Conservation (phyloP, 2,113 vertebrate species). For the Corythaixoides concolor region DNA sequence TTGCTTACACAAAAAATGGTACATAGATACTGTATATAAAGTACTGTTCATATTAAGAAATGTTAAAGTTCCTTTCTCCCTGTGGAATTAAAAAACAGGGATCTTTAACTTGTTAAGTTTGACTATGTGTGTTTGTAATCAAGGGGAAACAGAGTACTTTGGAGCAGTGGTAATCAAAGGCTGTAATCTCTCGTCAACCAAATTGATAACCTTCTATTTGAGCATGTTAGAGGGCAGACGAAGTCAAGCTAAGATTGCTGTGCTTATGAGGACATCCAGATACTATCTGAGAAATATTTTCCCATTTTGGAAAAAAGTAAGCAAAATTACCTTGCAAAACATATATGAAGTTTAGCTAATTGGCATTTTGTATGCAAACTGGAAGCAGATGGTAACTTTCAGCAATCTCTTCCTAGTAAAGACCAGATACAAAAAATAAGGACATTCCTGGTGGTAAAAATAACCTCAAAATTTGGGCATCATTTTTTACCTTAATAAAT, state of each 20-base stretch:
- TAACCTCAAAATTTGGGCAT: background rate
- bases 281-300: slow-evolving; percentile 73
- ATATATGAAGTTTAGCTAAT: slow-evolving; percentile 80
- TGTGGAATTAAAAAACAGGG: slow-evolving; percentile 50
- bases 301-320: slow-evolving; percentile 62
- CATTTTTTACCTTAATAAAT: background rate
- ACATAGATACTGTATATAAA: slow-evolving; percentile 41
- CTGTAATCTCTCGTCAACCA: slow-evolving; percentile 72
- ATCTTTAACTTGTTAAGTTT: slow-evolving; percentile 74
- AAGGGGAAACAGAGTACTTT: slow-evolving; percentile 47
- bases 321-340: slow-evolving; percentile 71
- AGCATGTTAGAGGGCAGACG: slow-evolving; percentile 71
- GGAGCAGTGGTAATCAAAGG: slow-evolving; percentile 76
- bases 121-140: slow-evolving; percentile 80
- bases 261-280: slow-evolving; percentile 81
- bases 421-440: slow-evolving; percentile 62
- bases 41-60: slow-evolving; percentile 54
- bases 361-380: slow-evolving; percentile 79
- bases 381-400: slow-evolving; percentile 82
- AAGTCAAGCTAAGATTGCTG: slow-evolving; percentile 78
- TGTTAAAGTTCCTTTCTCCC: slow-evolving; percentile 75
- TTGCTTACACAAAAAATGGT: background rate
- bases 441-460: background rate
- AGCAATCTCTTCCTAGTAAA: slow-evolving; percentile 77
- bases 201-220: slow-evolving; percentile 70